phyloP scores from a whole-genome alignment of 1,140 invertebrate species.

The Maniola jurtina region DNA sequence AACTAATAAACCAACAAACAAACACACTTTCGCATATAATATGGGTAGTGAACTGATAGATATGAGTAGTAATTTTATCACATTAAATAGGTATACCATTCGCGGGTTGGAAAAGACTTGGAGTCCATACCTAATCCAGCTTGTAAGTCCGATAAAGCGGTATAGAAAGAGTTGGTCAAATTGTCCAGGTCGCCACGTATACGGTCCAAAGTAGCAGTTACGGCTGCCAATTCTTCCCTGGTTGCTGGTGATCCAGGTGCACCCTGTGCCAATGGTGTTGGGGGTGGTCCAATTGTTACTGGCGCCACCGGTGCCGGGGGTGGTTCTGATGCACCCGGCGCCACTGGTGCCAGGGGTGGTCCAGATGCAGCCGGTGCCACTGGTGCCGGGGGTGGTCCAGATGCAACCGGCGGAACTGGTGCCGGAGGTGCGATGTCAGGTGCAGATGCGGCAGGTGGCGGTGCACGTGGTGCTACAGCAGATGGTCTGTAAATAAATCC shows the following conservation, averaged over 20 bases:
- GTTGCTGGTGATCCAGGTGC: slow-evolving; percentile 13
- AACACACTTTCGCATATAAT: too few relatives aligned
- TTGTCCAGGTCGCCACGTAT: slow-evolving; percentile 40
- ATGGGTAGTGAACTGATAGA: too few relatives aligned
- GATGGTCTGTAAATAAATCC: not conserved
- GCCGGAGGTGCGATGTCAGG: not conserved
- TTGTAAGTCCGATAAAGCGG: slow-evolving; percentile 38
- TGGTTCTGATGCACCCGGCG: not conserved
- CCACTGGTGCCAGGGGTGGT: not conserved
- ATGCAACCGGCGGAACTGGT: not conserved
- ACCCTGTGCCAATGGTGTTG: not conserved
- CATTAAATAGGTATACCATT: too few relatives aligned
- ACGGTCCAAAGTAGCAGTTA: slow-evolving; percentile 31
- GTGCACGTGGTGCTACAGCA: not conserved
- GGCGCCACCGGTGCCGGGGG: slow-evolving; percentile 3
- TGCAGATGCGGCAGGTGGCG: slow-evolving; percentile 1
- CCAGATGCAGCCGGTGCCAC: not conserved
- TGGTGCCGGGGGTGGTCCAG: not conserved
- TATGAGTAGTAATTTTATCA: too few relatives aligned
- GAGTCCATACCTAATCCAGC: slow-evolving; percentile 19
- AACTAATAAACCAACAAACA: too few relatives aligned
- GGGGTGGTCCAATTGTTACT: slow-evolving; percentile 6
- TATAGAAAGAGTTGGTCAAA: slow-evolving; percentile 44
- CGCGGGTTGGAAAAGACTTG: too few relatives aligned
- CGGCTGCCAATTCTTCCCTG: slow-evolving; percentile 31